A percentile compares a stretch with the other conserved stretches of the same genome.
Conservation (phyloP, 2,888 invertebrate species). For the Ochropleura plecta region DNA sequence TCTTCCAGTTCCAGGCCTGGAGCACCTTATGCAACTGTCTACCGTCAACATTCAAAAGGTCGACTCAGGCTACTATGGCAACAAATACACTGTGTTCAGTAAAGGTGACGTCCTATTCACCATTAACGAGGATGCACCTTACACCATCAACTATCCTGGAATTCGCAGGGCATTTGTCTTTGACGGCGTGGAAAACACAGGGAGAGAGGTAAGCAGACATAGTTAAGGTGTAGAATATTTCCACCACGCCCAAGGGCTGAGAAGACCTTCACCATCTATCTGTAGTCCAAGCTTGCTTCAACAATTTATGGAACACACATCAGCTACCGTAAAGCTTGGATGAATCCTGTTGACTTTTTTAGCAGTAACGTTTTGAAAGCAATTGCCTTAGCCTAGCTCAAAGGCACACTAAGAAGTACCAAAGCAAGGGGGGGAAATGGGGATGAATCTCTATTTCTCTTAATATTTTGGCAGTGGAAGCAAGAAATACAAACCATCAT, state of each 20-base stretch:
- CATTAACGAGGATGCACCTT: slow-evolving; percentile 29
- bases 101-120: slow-evolving; percentile 11
- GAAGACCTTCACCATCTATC: background rate
- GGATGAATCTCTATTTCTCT: background rate
- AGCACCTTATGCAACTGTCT: slow-evolving; percentile 11
- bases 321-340: background rate
- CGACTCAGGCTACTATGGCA: slow-evolving; percentile 14
- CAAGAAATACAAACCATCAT: background rate
- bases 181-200: slow-evolving; percentile 33
- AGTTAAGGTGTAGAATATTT: background rate
- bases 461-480: background rate
- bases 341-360: background rate
- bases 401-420: background rate
- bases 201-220: slow-evolving; percentile 18
- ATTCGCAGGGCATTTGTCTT: slow-evolving; percentile 20
- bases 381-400: no score
- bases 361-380: background rate
- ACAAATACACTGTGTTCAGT: slow-evolving; percentile 20
- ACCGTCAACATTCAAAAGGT: slow-evolving; percentile 16
- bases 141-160: background rate
- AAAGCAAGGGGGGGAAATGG: background rate
- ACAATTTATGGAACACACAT: background rate
- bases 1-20: slow-evolving; percentile 26
- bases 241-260: background rate
- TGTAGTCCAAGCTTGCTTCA: no score